Evolutionary conservation across 2,113 vertebrate genomes (phyloP), one percentile per base, ranked within the genome.

Genomic region (Cochlearius cochlearius): DNA sequence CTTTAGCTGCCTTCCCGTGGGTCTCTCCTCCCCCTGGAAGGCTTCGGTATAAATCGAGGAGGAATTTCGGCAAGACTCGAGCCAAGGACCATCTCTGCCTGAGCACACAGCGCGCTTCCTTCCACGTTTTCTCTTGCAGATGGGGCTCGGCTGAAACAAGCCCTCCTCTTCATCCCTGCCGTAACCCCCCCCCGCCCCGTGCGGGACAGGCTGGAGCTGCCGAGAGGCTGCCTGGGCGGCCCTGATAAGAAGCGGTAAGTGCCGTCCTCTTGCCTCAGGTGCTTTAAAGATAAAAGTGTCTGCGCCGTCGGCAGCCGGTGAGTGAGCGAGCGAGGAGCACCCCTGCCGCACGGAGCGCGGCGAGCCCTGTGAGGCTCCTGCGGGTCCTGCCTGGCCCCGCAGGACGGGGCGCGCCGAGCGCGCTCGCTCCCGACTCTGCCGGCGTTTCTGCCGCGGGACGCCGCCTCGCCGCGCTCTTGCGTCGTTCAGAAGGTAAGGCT

Each of bases 381-480:
- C 2, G 76, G 27, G 12, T 23, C 30, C 21, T 64, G 71, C 36
- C 45, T 2, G 20, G 63, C 7, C 14, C 30, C n/a, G 1, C 2
- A 8, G 41, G 32, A 27, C 30, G 2, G 64, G 64, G 38, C 27
- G 5, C 1, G 9, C 56, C 19, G 34, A 19, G 26, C 30, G 50
- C 1, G 71, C 55, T 66, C 0, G 3, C 11, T 76, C 2, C 62
- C 4, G 9, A 16, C 27, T 38, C 52, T 10, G 50, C 30, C 6
- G 16, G n/a, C 5, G 9, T 12, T 34, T 22, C 43, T 60, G 73
- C 53, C 15, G 29, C 2, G 52, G 30, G 49, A 15, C 29, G 6
- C 47, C 27, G 10, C 13, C 74, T 45, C 38, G 1, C 29, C 17
- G 0, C 9, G 39, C 56, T 47, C 23, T 26, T 23, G 56, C 2